phyloP scores from a whole-genome alignment of 2,888 invertebrate genomes.

The Taenaris catops region DNA sequence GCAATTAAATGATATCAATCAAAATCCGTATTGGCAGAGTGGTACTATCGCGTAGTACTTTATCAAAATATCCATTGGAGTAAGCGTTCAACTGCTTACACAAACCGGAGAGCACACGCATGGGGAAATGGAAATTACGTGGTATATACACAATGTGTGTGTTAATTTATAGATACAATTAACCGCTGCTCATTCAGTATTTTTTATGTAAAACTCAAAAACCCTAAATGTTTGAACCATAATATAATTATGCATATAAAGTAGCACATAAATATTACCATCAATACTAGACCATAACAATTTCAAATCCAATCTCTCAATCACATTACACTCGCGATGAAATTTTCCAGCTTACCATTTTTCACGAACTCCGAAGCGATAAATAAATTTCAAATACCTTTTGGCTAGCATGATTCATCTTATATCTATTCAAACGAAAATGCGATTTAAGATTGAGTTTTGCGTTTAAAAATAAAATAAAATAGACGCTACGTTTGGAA shows the following conservation, averaged over 20 bases:
- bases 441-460: constrained; percentile 8
- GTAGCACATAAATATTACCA: not conserved
- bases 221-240: not conserved
- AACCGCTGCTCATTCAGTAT: too few relatives aligned
- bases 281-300: constrained; percentile 10
- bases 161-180: too few relatives aligned
- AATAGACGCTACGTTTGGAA: constrained; percentile 5
- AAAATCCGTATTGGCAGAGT: too few relatives aligned
- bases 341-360: constrained; percentile 32
- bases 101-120: too few relatives aligned
- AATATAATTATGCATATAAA: not conserved
- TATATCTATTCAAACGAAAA: constrained; percentile 11
- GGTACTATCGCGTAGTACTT: too few relatives aligned
- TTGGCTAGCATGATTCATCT: constrained; percentile 19
- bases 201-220: too few relatives aligned
- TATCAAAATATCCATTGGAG: too few relatives aligned
- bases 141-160: too few relatives aligned
- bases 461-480: constrained; percentile 9
- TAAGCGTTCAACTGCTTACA: too few relatives aligned
- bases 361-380: constrained; percentile 33
- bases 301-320: constrained; percentile 29
- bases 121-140: too few relatives aligned
- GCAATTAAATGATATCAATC: too few relatives aligned
- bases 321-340: constrained; percentile 29
- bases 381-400: constrained; percentile 30